Evolutionary conservation across 2,113 vertebrate genomes (phyloP).

Genomic region (Nematolebias whitei): DNA sequence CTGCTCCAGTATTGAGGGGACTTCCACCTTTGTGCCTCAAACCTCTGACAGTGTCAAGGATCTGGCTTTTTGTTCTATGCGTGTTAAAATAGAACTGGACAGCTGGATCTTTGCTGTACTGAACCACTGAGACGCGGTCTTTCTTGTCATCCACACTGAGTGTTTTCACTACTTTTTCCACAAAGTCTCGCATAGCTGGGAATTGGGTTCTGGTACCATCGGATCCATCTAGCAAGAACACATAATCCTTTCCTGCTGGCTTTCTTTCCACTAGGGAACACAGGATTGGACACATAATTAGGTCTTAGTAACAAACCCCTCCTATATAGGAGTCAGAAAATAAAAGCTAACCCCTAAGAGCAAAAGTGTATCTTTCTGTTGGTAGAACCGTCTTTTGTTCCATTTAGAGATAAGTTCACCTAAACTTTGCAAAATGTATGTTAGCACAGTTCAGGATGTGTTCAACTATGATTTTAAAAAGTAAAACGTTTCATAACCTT

Average conservation of each 20-base stretch:
- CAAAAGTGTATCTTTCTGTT: too few species aligned
- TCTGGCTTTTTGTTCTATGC: constrained; percentile 25
- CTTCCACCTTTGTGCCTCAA: constrained; percentile 61
- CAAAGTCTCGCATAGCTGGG: constrained; percentile 45
- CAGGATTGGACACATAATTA: constrained; percentile 1
- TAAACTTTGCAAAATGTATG: too few species aligned
- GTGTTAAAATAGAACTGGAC: constrained; percentile 68
- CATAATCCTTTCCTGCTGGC: constrained; percentile 38
- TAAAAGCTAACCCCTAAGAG: not conserved
- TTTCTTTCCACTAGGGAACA: constrained; percentile 29
- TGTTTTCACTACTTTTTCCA: constrained; percentile 48
- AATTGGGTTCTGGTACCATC: constrained; percentile 19
- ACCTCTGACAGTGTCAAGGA: constrained; percentile 35
- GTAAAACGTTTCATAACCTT: too few species aligned
- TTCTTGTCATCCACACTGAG: constrained; percentile 58
- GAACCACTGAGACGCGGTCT: constrained; percentile 66
- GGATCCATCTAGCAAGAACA: constrained; percentile 74
- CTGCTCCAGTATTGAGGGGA: constrained; percentile 80
- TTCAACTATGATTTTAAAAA: too few species aligned
- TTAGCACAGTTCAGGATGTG: too few species aligned
- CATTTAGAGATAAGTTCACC: too few species aligned
- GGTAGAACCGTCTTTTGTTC: too few species aligned
- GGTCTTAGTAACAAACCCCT: not conserved
- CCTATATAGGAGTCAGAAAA: accelerated
- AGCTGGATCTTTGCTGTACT: constrained; percentile 63